Base-by-base conservation (phyloP, 64 coral and sea anemone genomes). In the Actinia equina region DNA sequence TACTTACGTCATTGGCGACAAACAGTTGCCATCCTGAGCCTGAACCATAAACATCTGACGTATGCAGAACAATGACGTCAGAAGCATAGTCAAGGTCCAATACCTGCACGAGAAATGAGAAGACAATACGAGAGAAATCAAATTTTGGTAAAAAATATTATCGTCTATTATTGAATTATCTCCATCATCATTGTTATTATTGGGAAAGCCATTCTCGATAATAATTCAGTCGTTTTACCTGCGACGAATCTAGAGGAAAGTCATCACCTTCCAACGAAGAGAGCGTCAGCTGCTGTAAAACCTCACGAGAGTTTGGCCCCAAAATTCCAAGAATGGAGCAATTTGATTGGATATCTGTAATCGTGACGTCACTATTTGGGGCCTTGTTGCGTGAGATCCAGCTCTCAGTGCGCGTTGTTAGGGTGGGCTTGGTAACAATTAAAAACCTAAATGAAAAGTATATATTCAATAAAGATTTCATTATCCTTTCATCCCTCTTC, bases 301-400 rank as follows among this genome's bases (percentile, higher is more conserved):
- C 53, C 11, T 93, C 91, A 20, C 77, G 77, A 13, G 91, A 93
- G 4, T 42, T 83, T 23, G 91, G 91, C 69, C 91, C 91, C 46
- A 93, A 78, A 22, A 93, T 37, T 51, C 78, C 86, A 52, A 93
- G 83, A 17, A 88, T 77, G 18, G 91, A 84, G 56, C 79, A 93
- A 83, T 52, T 83, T 19, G 91, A 93, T 55, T 88, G 86, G 63
- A 88, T 43, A n/a, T 84, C 77, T 45, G n/a, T 83, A 57, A 93
- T 45, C 4, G 86, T 93, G 60, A 93, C 86, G 56, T 88, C 70
- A 54, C 83, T 53, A 84, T 56, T 59, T 7, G 83, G 53, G 46
- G 76, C 42, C 53, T 80, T 43, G 58, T 93, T 57, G 23, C 42
- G 19, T 19, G 87, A 44, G 64, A 93, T 63, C 86, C 86, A 89